Percentiles rank a stretch among this genome's conserved stretches.
phyloP scores from a whole-genome alignment of 2,113 vertebrate species.

The Otocyon megalotis region DNA sequence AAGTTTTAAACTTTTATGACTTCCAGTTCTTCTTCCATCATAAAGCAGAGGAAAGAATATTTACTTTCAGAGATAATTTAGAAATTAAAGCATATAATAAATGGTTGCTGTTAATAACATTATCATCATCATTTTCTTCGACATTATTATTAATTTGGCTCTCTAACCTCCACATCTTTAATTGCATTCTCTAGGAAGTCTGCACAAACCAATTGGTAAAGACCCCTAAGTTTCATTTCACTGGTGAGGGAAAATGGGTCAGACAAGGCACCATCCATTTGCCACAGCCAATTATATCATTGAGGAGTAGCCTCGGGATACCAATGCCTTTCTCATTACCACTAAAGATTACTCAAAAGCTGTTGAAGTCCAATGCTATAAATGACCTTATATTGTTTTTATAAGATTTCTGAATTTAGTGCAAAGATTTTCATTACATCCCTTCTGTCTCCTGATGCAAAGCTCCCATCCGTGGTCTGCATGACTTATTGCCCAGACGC shows the following conservation, averaged over 20 bases:
- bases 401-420: conserved; percentile 8
- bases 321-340: neutral
- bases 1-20: neutral
- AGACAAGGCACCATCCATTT: conserved; percentile 6
- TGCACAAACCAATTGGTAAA: neutral
- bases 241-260: conserved; percentile 27
- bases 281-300: conserved; percentile 17
- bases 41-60: neutral
- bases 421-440: neutral
- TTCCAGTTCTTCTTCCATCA: neutral
- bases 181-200: neutral
- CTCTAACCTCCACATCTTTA: neutral
- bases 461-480: neutral
- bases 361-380: neutral
- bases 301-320: neutral
- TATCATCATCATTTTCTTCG: neutral
- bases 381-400: neutral
- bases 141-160: neutral
- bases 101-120: neutral
- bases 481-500: neutral
- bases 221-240: neutral
- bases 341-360: neutral
- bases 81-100: neutral
- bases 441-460: neutral
- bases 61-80: neutral